Evolutionary conservation across 2,797 vertebrate genomes (phyloP).

Genomic region (Xiphorhynchus erythropygius): DNA sequence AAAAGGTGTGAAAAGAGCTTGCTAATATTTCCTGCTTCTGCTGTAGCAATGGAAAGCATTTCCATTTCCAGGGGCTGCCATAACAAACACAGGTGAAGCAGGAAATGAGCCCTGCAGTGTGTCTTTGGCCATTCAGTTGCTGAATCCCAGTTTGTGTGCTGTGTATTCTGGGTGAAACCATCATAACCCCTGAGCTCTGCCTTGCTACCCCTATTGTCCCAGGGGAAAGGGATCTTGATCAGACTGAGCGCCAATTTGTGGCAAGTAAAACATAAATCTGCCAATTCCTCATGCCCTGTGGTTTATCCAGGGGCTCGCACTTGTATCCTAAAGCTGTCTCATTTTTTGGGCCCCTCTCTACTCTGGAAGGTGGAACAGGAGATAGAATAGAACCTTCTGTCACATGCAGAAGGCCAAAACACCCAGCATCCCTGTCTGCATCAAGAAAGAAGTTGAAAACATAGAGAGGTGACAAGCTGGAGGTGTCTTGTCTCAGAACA

Average conservation of each 20-base stretch:
- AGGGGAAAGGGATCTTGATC: no score
- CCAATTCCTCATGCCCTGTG: accelerated
- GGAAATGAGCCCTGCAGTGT: background rate
- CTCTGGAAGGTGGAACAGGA: background rate
- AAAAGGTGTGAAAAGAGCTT: background rate
- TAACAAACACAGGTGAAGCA: background rate
- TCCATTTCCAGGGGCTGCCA: background rate
- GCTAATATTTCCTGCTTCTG: background rate
- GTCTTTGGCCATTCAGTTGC: background rate
- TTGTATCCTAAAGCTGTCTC: background rate
- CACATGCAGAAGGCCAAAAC: background rate
- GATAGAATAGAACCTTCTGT: background rate
- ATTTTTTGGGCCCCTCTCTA: background rate
- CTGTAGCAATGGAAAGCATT: background rate
- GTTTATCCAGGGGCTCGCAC: background rate
- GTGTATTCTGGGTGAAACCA: background rate
- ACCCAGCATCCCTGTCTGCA: background rate
- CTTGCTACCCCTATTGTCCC: background rate
- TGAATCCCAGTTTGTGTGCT: background rate
- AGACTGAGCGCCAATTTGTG: background rate
- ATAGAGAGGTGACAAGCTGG: background rate
- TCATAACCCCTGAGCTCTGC: background rate
- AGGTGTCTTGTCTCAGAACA: background rate
- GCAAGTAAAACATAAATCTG: background rate
- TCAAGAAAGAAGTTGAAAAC: background rate